Conservation (phyloP, 2,888 invertebrate species). For the Anodontia alba region DNA sequence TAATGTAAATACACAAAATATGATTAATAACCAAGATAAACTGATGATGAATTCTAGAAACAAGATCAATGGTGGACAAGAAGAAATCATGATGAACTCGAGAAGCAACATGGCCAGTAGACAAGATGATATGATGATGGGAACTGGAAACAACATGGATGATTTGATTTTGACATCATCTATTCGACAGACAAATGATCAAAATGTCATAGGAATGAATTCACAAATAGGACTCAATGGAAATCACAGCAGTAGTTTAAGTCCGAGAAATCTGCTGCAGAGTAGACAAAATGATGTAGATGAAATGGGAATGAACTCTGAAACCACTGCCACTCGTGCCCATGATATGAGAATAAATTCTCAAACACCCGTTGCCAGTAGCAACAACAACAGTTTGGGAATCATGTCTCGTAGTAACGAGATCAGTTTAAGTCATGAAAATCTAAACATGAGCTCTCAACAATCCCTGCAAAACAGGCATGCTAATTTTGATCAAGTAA, state of each 20-base stretch:
- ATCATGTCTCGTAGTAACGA: conserved; percentile 8
- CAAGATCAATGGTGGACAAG: background rate
- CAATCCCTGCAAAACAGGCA: background rate
- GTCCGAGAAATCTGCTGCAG: conserved; percentile 6
- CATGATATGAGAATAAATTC: conserved; percentile 7
- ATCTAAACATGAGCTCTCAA: conserved; percentile 4
- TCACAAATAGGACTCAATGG: background rate
- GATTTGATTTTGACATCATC: background rate
- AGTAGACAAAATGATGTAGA: background rate
- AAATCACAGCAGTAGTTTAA: background rate
- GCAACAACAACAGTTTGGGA: background rate
- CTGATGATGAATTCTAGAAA: conserved; percentile 1
- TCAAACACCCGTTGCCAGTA: background rate
- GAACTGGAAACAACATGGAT: background rate
- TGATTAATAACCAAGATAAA: background rate
- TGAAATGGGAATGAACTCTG: background rate
- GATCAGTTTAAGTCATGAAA: conserved; percentile 1
- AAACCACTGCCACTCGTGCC: background rate
- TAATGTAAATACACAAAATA: background rate
- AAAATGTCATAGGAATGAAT: conserved; percentile 9
- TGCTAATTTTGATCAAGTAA: conserved; percentile 3
- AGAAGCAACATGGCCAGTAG: conserved; percentile 4
- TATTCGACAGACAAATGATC: background rate
- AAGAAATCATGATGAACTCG: background rate
- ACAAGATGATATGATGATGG: background rate